phyloP scores from a whole-genome alignment of 2,113 vertebrate genomes.

The Nymphicus hollandicus region DNA sequence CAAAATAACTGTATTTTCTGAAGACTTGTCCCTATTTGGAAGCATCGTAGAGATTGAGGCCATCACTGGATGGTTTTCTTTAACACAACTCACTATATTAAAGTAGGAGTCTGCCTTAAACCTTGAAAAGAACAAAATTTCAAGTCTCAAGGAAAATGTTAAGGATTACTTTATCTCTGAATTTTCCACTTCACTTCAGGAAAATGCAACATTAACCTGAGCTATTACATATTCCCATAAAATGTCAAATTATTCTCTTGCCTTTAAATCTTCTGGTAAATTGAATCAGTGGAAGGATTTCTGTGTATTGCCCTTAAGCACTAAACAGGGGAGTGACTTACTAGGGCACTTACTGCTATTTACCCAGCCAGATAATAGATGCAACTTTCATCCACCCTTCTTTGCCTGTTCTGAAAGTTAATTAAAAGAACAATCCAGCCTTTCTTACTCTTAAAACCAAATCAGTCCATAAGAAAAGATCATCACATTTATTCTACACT shows the following conservation, averaged over 20 bases:
- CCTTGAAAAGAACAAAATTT: not conserved
- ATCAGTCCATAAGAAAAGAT: not conserved
- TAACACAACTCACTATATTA: not conserved
- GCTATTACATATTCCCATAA: not conserved
- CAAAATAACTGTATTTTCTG: not conserved
- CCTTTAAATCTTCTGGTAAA: not conserved
- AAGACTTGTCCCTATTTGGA: not conserved
- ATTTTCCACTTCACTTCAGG: not conserved
- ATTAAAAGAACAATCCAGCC: not conserved
- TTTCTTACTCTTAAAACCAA: constrained; percentile 4
- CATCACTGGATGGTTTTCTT: not conserved
- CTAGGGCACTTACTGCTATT: not conserved
- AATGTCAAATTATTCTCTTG: not conserved
- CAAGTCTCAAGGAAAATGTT: not conserved
- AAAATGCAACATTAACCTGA: not conserved
- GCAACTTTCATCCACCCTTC: not conserved
- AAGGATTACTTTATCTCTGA: not conserved
- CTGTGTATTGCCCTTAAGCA: not conserved
- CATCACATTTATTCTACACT: not conserved
- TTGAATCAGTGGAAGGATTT: not conserved
- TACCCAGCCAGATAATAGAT: not conserved
- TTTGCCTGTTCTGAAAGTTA: constrained; percentile 19
- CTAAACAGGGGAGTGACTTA: not conserved
- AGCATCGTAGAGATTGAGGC: not conserved
- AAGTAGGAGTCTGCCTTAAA: not conserved